phyloP scores from a whole-genome alignment of 2,888 invertebrate species.

The Gerris lacustris region DNA sequence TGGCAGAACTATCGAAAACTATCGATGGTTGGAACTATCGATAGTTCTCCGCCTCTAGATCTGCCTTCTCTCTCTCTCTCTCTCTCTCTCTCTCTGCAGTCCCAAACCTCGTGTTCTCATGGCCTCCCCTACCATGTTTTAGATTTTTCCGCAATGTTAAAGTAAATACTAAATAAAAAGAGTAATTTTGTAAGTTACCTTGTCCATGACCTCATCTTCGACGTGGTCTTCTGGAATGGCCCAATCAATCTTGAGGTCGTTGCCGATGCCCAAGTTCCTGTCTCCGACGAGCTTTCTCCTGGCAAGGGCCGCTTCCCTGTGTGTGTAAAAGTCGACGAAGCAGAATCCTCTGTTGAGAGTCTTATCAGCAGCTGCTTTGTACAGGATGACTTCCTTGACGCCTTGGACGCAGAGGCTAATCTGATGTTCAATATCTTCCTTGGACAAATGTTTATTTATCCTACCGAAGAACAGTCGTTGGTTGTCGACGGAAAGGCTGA shows the following conservation, averaged over 20 bases:
- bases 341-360: conserved; percentile 65
- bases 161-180: too few species aligned
- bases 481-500: conserved; percentile 70
- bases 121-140: too few species aligned
- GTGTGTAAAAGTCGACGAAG: conserved; percentile 68
- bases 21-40: too few species aligned
- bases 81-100: too few species aligned
- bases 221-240: conserved; percentile 63
- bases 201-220: background rate
- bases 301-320: conserved; percentile 55
- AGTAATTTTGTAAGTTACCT: too few species aligned
- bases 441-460: conserved; percentile 34
- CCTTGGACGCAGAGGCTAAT: conserved; percentile 29
- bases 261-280: conserved; percentile 34
- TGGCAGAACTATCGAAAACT: too few species aligned
- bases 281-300: conserved; percentile 51
- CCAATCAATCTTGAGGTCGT: conserved; percentile 69
- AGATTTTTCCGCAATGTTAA: too few species aligned
- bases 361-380: conserved; percentile 47
- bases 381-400: conserved; percentile 55
- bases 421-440: conserved; percentile 38
- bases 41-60: too few species aligned
- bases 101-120: too few species aligned
- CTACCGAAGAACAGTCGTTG: conserved; percentile 61
- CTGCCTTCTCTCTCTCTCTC: too few species aligned